Percentiles rank a stretch among this genome's conserved stretches.
Evolutionary conservation across 2,888 invertebrate species (phyloP).

Genomic region (Lasioglossum vierecki): DNA sequence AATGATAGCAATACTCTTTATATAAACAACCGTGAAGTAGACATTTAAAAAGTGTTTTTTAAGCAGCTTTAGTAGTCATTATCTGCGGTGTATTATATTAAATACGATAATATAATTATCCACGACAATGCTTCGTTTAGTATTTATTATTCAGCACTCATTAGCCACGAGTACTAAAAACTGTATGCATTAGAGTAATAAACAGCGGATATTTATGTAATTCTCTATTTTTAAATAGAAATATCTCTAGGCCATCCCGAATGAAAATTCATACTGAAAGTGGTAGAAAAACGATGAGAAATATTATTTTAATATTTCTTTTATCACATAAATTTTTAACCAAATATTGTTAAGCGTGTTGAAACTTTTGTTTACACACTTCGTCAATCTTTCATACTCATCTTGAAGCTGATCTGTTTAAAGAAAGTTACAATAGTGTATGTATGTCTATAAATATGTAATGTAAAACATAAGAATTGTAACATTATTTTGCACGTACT

Average conservation of each 20-base stretch:
- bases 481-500: conserved; percentile 2
- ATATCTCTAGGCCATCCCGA: background rate
- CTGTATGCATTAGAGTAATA: conserved; percentile 20
- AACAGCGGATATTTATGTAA: background rate
- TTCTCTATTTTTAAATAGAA: background rate
- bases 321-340: background rate
- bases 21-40: background rate
- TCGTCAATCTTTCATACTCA: conserved; percentile 12
- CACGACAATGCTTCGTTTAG: background rate
- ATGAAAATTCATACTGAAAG: background rate
- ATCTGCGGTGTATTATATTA: background rate
- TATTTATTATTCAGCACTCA: conserved; percentile 32
- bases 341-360: background rate
- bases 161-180: conserved; percentile 18
- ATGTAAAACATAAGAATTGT: conserved; percentile 6
- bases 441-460: conserved; percentile 18
- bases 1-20: conserved; percentile 14
- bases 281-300: background rate
- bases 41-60: conserved; percentile 11
- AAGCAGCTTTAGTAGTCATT: conserved; percentile 8
- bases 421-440: background rate
- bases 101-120: conserved; percentile 5
- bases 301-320: background rate
- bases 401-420: background rate
- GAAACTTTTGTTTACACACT: conserved; percentile 1